These are phyloP conservation scores for Scyliorhinus canicula DNA, from an alignment of 2,797 vertebrate genomes.

Conservation along the genomic window DNA sequence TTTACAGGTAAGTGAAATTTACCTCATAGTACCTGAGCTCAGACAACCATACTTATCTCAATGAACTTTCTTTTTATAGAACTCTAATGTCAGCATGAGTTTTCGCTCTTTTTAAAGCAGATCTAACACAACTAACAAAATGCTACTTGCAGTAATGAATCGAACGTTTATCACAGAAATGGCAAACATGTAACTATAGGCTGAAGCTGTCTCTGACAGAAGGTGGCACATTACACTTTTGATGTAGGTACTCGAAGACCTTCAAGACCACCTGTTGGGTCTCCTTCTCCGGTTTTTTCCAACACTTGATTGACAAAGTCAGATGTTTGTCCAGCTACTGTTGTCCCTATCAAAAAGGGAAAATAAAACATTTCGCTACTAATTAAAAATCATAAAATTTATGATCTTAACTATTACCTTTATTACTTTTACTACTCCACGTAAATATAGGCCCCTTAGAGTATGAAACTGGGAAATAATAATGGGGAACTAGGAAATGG, in stretches of 20 bases:
- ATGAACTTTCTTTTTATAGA: conserved; percentile 17
- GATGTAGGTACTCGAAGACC: conserved; percentile 87
- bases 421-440: background rate
- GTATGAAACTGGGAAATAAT: too few species aligned
- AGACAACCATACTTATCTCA: conserved; percentile 13
- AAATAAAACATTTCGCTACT: background rate
- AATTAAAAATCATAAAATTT: background rate
- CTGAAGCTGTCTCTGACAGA: conserved; percentile 39
- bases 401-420: background rate
- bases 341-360: conserved; percentile 65
- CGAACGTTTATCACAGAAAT: conserved; percentile 36
- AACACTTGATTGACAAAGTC: conserved; percentile 98
- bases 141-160: conserved; percentile 28
- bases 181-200: conserved; percentile 34
- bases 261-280: conserved; percentile 91
- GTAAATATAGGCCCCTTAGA: too few species aligned
- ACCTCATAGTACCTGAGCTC: conserved; percentile 27
- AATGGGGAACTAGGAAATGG: too few species aligned
- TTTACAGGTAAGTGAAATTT: conserved; percentile 32
- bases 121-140: conserved; percentile 33
- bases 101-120: conserved; percentile 20
- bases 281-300: conserved; percentile 90
- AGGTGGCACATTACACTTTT: conserved; percentile 71
- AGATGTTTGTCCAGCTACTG: conserved; percentile 91
- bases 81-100: conserved; percentile 30